These are phyloP conservation scores for Ramazzottius varieornatus DNA, from an alignment of 2,888 invertebrate genomes.

Conservation along the genomic window DNA sequence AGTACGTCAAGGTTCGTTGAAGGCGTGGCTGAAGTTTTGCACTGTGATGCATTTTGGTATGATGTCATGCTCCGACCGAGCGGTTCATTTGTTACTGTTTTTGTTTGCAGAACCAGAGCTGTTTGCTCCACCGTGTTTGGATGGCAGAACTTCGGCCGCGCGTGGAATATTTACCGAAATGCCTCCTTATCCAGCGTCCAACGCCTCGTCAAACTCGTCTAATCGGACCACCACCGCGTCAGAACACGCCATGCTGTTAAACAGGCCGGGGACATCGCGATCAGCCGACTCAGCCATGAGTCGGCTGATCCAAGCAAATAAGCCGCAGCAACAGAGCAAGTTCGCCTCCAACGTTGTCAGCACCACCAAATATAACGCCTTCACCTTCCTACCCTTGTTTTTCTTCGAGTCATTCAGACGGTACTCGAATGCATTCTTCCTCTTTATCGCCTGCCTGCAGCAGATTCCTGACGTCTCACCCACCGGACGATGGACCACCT, in stretches of 20 bases:
- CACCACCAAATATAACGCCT: slow-evolving; percentile 71
- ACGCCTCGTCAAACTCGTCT: background rate
- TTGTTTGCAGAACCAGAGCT: too few species aligned
- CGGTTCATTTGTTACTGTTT: too few species aligned
- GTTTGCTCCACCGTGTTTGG: too few species aligned
- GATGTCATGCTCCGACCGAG: too few species aligned
- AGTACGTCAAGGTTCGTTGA: too few species aligned
- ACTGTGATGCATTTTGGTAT: too few species aligned
- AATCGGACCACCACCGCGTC: background rate
- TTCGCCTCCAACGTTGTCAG: slow-evolving; percentile 26
- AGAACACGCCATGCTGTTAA: background rate
- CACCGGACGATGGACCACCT: slow-evolving; percentile 88
- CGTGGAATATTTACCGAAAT: too few species aligned
- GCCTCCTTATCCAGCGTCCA: too few species aligned
- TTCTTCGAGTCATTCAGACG: slow-evolving; percentile 88
- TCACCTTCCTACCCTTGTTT: slow-evolving; percentile 77
- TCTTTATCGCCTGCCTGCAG: slow-evolving; percentile 89
- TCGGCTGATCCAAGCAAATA: background rate
- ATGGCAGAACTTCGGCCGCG: too few species aligned
- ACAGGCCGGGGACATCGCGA: background rate
- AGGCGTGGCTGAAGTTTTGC: too few species aligned
- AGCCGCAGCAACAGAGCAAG: background rate
- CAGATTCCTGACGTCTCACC: slow-evolving; percentile 99
- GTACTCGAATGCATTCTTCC: slow-evolving; percentile 96
- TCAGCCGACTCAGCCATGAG: background rate